A percentile compares a stretch with the other conserved stretches of the same genome.
Conservation (phyloP, 2,888 invertebrate species). For the Ceriagrion tenellum region DNA sequence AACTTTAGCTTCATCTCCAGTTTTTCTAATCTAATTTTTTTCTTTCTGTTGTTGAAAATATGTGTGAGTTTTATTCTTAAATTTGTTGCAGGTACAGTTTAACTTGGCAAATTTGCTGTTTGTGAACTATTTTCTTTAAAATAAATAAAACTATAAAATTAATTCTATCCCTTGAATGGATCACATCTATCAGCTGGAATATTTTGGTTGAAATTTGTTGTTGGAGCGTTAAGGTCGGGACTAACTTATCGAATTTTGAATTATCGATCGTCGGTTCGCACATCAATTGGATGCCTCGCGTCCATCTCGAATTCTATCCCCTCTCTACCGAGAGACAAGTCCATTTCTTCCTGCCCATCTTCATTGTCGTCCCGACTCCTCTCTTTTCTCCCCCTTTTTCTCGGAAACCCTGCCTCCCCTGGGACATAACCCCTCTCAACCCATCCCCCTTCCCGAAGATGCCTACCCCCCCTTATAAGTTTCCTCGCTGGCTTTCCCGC, state of each 20-base stretch:
- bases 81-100: too few species aligned
- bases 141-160: too few species aligned
- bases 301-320: neutral
- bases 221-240: too few species aligned
- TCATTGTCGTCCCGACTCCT: neutral
- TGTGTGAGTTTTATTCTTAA: too few species aligned
- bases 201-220: too few species aligned
- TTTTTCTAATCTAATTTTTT: too few species aligned
- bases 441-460: neutral
- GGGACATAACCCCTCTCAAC: neutral
- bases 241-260: neutral
- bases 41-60: too few species aligned
- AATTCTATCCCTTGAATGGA: too few species aligned
- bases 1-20: too few species aligned
- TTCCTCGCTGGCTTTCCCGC: neutral
- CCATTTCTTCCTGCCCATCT: neutral
- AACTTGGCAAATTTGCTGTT: too few species aligned
- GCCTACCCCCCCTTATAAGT: neutral
- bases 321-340: neutral
- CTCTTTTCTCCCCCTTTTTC: neutral
- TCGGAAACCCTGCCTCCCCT: neutral
- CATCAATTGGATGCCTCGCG: neutral
- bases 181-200: too few species aligned
- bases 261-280: neutral
- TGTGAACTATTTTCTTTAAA: too few species aligned